Evolutionary conservation across 2,888 invertebrate species (phyloP), one percentile per base, ranked within the genome.

Genomic region (Criorhina ranunculi): DNA sequence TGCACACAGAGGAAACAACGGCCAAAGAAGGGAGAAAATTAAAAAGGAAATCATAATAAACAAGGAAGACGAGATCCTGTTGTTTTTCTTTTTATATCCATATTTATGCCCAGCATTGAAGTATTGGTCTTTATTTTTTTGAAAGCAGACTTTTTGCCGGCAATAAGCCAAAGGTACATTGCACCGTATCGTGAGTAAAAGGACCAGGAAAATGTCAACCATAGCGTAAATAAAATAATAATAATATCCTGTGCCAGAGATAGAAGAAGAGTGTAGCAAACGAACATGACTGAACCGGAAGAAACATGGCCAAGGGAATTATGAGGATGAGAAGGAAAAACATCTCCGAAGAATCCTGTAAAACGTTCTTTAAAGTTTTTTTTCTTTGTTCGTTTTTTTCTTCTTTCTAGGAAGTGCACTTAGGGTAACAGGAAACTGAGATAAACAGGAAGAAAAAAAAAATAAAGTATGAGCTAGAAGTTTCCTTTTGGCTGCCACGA

Each of bases 221-320:
- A 53, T 60, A 69, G 77, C 77, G 77, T 77, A 69, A 69, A 53
- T 77, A 77, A 77, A 69, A 77, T 77, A 69, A 77, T 77, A 77
- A 77, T 67, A 67, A 69, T 53, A 60, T 77, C 69, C 77, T 69
- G 51, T 53, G 19, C 42, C 31, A 57, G 42, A 31, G 46, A 15
- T 24, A 33, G 15, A 67, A 24, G 15, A 51, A 29, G 35, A 57
- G 12, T 1, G 19, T 15, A n/a, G 19, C n/a, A 33, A 42, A 57
- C 51, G 67, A 67, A 67, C 59, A 51, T 33, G 53, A 69, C 77
- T 35, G 9, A 77, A 77, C 57, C 77, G 67, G 77, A 77, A 69
- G 35, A 69, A 51, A 69, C 77, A 77, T 77, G 60, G 53, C 53
- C 15, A 12, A 59, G 37, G 59, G 49, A 57, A 67, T 76, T 76